A percentile compares a stretch with the other conserved stretches of the same genome.
Evolutionary conservation across 2,797 vertebrate species (phyloP).

Genomic region (Sandelia bainsii): DNA sequence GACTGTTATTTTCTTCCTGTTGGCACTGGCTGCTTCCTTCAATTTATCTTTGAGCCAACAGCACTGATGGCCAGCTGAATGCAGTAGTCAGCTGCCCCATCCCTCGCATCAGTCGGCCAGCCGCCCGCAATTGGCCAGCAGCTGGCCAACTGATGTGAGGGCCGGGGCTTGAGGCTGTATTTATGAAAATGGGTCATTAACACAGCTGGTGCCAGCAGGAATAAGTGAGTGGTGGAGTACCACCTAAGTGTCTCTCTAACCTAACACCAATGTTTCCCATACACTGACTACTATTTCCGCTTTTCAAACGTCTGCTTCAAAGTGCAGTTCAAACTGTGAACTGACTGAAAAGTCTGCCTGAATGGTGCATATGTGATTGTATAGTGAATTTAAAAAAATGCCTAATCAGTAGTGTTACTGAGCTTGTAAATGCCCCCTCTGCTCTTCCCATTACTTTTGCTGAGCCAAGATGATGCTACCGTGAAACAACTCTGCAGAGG

Average conservation of each 20-base stretch:
- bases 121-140: slow-evolving; percentile 29
- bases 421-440: slow-evolving; percentile 15
- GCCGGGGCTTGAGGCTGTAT: slow-evolving; percentile 12
- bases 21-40: slow-evolving; percentile 37
- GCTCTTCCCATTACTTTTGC: slow-evolving; percentile 31
- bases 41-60: slow-evolving; percentile 45
- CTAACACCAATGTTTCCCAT: slow-evolving; percentile 16
- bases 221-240: slow-evolving; percentile 28
- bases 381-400: slow-evolving; percentile 1
- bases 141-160: slow-evolving; percentile 36
- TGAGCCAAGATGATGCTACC: slow-evolving; percentile 35
- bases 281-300: slow-evolving; percentile 16
- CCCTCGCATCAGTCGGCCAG: slow-evolving; percentile 8
- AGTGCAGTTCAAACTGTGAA: slow-evolving; percentile 26
- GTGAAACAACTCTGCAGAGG: slow-evolving; percentile 45
- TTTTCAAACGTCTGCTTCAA: slow-evolving; percentile 30
- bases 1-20: slow-evolving; percentile 31
- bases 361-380: slow-evolving; percentile 6
- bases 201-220: slow-evolving; percentile 42
- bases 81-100: slow-evolving; percentile 30
- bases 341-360: slow-evolving; percentile 12
- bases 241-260: slow-evolving; percentile 20
- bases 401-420: slow-evolving; percentile 4
- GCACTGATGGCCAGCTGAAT: slow-evolving; percentile 34
- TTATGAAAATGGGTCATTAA: slow-evolving; percentile 39